These are phyloP conservation scores for Seriola aureovittata DNA, from an alignment of 2,113 vertebrate species.

Conservation along the genomic window DNA sequence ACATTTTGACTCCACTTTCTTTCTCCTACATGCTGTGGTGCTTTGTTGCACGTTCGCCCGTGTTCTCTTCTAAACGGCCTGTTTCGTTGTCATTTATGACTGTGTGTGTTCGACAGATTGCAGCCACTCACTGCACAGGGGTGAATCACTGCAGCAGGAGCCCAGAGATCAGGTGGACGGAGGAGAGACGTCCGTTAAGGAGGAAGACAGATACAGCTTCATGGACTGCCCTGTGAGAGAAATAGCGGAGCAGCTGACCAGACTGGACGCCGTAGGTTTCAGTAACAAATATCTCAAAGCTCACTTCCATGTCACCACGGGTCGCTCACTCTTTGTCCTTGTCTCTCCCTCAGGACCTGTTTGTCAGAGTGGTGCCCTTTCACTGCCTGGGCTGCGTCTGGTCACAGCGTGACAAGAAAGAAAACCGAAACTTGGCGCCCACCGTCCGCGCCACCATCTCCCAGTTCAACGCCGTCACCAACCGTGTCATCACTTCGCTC, in stretches of 20 bases:
- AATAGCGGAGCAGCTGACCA: slow-evolving; percentile 90
- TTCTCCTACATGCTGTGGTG: neutral
- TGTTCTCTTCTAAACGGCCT: neutral
- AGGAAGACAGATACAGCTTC: slow-evolving; percentile 67
- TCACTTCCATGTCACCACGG: neutral
- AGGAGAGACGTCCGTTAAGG: neutral
- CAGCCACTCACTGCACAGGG: slow-evolving; percentile 20
- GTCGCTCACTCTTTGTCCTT: neutral
- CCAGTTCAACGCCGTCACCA: slow-evolving; percentile 90
- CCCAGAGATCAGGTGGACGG: slow-evolving; percentile 43
- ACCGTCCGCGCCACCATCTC: slow-evolving; percentile 90
- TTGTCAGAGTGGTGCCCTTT: slow-evolving; percentile 84
- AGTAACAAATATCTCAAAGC: neutral
- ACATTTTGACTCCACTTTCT: neutral
- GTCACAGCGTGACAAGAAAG: slow-evolving; percentile 92
- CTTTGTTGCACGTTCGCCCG: neutral
- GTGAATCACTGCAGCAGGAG: slow-evolving; percentile 24
- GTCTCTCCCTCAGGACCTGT: slow-evolving; percentile 84
- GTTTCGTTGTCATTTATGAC: slow-evolving; percentile 23
- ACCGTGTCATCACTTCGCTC: slow-evolving; percentile 89
- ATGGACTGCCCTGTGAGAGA: slow-evolving; percentile 84
- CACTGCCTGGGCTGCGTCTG: slow-evolving; percentile 92
- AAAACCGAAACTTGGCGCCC: slow-evolving; percentile 82
- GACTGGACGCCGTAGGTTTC: slow-evolving; percentile 87
- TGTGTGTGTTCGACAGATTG: slow-evolving; percentile 56